Percentiles rank a stretch among this genome's conserved stretches.
phyloP scores from a whole-genome alignment of 2,113 vertebrate genomes.

The Centropus unirufus region DNA sequence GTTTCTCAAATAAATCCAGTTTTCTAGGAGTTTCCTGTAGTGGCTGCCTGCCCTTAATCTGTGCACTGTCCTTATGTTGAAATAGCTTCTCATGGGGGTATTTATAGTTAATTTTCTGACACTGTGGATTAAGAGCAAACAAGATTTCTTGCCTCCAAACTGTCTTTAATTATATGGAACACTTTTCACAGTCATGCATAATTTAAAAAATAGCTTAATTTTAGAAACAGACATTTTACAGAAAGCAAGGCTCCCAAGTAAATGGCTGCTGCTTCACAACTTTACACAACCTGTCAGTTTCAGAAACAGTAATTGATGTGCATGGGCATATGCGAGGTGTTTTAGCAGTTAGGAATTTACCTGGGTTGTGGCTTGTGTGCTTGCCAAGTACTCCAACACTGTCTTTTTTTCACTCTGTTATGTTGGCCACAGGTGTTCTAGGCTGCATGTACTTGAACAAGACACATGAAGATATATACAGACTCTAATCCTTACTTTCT shows the following conservation, averaged over 20 bases:
- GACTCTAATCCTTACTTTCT: background rate
- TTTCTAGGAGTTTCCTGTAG: background rate
- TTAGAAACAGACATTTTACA: background rate
- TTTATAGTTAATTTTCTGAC: background rate
- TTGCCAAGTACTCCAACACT: too few species aligned
- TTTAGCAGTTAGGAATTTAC: background rate
- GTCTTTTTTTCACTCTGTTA: background rate
- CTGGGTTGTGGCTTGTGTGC: background rate
- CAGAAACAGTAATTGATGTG: background rate
- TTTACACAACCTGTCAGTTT: background rate
- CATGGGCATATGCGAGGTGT: background rate
- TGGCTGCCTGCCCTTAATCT: background rate
- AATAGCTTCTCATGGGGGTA: background rate
- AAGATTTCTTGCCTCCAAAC: background rate
- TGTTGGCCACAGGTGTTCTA: background rate
- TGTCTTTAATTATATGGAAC: background rate
- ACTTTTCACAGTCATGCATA: background rate
- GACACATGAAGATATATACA: background rate
- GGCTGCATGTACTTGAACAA: background rate
- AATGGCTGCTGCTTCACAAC: background rate
- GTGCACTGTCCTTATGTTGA: background rate
- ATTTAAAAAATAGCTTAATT: background rate
- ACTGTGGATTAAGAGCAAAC: background rate
- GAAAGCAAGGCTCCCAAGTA: fast-evolving
- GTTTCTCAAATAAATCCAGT: background rate